Evolutionary conservation across 2,797 vertebrate genomes (phyloP), one percentile per base, ranked within the genome.

Genomic region (Typhlichthys eigenmanni): DNA sequence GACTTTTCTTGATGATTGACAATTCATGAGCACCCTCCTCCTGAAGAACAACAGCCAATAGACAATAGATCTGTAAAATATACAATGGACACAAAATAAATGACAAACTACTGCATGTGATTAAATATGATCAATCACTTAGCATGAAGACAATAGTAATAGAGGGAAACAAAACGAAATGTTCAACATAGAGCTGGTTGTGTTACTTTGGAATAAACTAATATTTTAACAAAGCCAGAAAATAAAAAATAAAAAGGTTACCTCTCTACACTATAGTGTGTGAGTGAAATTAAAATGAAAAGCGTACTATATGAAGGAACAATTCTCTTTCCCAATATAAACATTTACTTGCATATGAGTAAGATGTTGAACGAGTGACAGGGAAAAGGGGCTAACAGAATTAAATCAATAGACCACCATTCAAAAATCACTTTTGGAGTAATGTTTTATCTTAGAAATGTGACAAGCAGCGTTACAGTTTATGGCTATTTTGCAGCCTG

Each of bases 391-490:
- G 64, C 5, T 48, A n/a, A 60, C 32, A 51, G 62, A 77, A 64
- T 53, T n/a, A 51, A 66, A 63, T 64, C 29, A 10, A 71, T 58
- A 10, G 1, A 48, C 61, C 63, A 62, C 52, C 50, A 49, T 57
- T 68, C 43, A 80, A 61, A 58, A 73, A 69, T 63, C 50, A 64
- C 57, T 19, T 68, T 52, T 8, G 9, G 58, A 69, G 71, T 68
- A 60, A 24, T 24, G 24, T 84, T 82, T 84, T 71, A 64, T 83
- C 76, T 74, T 52, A 63, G 64, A 71, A 85, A 84, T 71, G 75
- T 72, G 74, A 82, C 75, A 82, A 88, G 88, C 85, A 90, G 75
- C 85, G 71, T 82, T 82, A 79, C 43, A 80, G 69, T 83, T 84
- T 72, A 81, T 81, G 84, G 85, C 85, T 71, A 76, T 85, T 78